These are phyloP conservation scores for Didymodactylos carnosus DNA, from an alignment of 2,888 invertebrate genomes.

Conservation along the genomic window DNA sequence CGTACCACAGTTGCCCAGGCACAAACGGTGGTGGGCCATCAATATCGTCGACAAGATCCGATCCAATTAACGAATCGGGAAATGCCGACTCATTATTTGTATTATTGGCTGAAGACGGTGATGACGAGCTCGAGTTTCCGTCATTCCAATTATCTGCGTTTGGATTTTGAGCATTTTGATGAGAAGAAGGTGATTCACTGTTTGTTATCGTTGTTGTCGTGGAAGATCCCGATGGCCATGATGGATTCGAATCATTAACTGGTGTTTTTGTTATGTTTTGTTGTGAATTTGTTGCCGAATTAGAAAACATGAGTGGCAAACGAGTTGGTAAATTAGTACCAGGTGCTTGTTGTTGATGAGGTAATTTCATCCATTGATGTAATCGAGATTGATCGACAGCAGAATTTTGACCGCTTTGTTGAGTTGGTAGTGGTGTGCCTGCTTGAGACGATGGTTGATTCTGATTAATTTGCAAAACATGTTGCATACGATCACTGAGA, in stretches of 20 bases:
- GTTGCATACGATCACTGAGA: conserved; percentile 6
- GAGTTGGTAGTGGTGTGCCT: too few relatives aligned
- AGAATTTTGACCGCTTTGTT: too few relatives aligned
- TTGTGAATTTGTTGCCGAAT: not conserved
- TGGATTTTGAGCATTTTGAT: not conserved
- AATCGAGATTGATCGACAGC: not conserved
- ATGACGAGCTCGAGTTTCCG: too few relatives aligned
- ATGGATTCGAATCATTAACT: not conserved
- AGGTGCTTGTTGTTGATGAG: not conserved
- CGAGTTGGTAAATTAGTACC: not conserved
- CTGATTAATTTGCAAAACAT: too few relatives aligned
- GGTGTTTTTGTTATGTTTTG: not conserved
- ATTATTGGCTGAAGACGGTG: not conserved
- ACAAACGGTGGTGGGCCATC: conserved; percentile 11
- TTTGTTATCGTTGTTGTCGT: too few relatives aligned
- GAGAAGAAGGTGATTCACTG: not conserved
- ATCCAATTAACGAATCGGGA: not conserved
- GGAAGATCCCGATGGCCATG: not conserved
- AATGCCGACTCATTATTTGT: not conserved
- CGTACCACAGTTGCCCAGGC: conserved; percentile 9
- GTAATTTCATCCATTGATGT: not conserved
- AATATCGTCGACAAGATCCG: not conserved
- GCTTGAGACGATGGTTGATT: too few relatives aligned
- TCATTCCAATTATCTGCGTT: too few relatives aligned
- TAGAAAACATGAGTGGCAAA: too few relatives aligned